Base-by-base conservation (phyloP, 2,888 invertebrate species). In the Flexamia atlantica region DNA sequence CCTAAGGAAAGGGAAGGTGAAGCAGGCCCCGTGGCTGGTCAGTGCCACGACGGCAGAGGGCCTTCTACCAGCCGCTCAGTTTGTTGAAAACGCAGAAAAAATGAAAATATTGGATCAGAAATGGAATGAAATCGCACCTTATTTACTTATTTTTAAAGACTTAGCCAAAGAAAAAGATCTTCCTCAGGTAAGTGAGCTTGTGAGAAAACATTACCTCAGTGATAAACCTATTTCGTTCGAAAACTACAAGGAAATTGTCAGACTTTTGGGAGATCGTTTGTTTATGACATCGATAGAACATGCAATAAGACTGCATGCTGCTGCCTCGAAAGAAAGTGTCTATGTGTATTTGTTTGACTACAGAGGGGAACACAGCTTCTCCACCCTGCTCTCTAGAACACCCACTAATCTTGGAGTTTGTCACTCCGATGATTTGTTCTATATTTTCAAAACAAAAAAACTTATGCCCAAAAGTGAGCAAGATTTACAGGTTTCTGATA, bases 11-110 rank as follows among this genome's bases (percentile, higher is more conserved):
- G 94, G 94, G 0, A 90, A 92, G 42, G 93, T 94, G 87, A 91
- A 92, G 14, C 92, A 94, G 85, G 87, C 94, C 10, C 96, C 96
- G 0, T 94, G 95, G 92, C 92, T 96, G 82, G 91, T 93, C 94
- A 1, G 86, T 30, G 92, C 94, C 79, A 93, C 94, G 0, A 92
- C 93, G 25, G 93, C 95, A 80, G 96, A 96, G 89, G 96, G 96
- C 82, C 90, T 95, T 25, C 95, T 94, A 87, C 95, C 95, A 30
- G 94, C 93, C 53, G 93, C 93, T 88, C 92, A 25, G 23, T 84
- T 82, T 82, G 40, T 84, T 64, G 50, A 60, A 32, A 36, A 79
- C 25, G 17, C 30, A 1, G 36, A 53, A 30, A 68, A 82, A 40
- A 25, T 82, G 28, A 28, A 23, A 20, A 68, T 64, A 17, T 42